Conservation (phyloP, 2,797 vertebrate species). For the Meriones psammophilus region DNA sequence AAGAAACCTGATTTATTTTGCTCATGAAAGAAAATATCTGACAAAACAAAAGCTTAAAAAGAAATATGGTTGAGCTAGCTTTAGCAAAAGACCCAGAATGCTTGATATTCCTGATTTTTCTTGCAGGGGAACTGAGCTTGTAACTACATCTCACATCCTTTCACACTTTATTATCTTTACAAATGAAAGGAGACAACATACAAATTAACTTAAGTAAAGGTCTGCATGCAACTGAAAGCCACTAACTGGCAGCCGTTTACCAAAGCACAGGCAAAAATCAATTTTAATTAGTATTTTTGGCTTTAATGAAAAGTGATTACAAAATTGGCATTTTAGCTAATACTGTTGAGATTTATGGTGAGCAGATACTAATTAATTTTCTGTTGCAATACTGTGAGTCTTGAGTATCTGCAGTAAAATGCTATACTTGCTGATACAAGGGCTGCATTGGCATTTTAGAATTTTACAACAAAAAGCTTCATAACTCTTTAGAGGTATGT, state of each 20-base stretch:
- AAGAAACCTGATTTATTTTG: neutral
- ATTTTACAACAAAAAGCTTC: constrained; percentile 87
- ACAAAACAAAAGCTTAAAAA: neutral
- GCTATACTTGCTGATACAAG: constrained; percentile 88
- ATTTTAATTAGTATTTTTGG: constrained; percentile 94
- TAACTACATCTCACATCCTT: constrained; percentile 79
- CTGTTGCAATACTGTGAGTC: constrained; percentile 88
- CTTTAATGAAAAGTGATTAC: constrained; percentile 92
- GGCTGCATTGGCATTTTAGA: constrained; percentile 86
- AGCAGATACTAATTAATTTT: constrained; percentile 92
- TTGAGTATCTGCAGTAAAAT: constrained; percentile 89
- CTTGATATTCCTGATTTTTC: neutral
- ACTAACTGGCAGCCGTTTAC: constrained; percentile 88
- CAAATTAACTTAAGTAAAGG: constrained; percentile 89
- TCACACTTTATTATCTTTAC: constrained; percentile 88
- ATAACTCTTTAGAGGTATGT: constrained; percentile 87
- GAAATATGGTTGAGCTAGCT: neutral
- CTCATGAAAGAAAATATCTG: constrained; percentile 3
- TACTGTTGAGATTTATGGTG: constrained; percentile 90
- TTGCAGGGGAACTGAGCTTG: constrained; percentile 73
- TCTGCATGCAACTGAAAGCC: constrained; percentile 85
- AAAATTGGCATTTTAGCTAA: constrained; percentile 92
- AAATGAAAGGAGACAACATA: constrained; percentile 84
- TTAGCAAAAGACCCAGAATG: neutral
- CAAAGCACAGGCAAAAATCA: constrained; percentile 89